Evolutionary conservation across 2,113 vertebrate species (phyloP), one percentile per base, ranked within the genome.

Genomic region (Carassius gibelio): DNA sequence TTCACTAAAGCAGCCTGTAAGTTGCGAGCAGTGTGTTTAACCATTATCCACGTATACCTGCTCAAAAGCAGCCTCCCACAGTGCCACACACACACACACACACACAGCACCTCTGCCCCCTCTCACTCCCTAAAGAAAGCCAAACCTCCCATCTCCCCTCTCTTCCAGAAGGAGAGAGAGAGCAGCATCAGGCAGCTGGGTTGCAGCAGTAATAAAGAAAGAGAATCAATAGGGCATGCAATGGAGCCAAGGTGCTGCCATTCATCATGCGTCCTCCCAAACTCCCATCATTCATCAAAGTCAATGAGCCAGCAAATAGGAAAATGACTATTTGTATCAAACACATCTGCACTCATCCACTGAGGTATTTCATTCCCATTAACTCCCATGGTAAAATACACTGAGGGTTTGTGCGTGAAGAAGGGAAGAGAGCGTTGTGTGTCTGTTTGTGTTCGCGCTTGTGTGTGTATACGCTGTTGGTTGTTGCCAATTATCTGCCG

Each of bases 291-390:
- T 99, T 99, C 97, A 99, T 99, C 98, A 99, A 97, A 97, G 96
- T 97, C 97, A 99, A 99, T 99, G 98, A 99, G 98, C 97, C 98
- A 99, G 97, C 97, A 99, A 99, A 99, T 99, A 99, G 97, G 98
- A 99, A 99, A 99, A 99, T 99, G 98, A 99, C 98, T 99, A 99
- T 99, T 99, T 99, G 98, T 99, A 99, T 99, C 98, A 99, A 99
- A 99, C 98, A 99, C 98, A 99, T 99, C 98, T 99, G 98, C 98
- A 99, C 98, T 99, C 98, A 99, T 99, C 98, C 97, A 99, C 98
- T 96, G 96, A 98, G 97, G 98, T 99, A 98, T 98, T 99, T 99
- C 98, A 99, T 99, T 99, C 97, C 98, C 98, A 99, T 99, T 99
- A 99, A 99, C 97, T 97, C 96, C 95, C 95, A 97, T 96, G 98